Evolutionary conservation across 2,113 vertebrate species (phyloP).

Genomic region (Sylvilagus bachmani): DNA sequence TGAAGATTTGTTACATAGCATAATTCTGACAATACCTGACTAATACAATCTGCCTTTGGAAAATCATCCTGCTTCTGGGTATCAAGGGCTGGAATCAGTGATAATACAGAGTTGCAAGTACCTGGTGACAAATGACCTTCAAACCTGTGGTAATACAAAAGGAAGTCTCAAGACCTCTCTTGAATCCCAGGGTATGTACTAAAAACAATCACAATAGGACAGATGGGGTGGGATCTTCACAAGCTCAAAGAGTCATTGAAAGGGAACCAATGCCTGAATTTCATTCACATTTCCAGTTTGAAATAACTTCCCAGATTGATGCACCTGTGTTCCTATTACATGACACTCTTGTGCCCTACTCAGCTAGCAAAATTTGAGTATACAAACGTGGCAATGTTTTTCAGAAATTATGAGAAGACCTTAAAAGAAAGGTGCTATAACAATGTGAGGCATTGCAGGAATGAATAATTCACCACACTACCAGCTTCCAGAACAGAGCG

Average conservation of each 20-base stretch:
- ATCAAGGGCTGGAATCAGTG: not conserved
- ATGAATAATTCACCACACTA: conserved; percentile 73
- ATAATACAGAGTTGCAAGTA: not conserved
- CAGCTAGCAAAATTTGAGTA: conserved; percentile 11
- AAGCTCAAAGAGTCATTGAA: not conserved
- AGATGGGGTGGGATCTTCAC: not conserved
- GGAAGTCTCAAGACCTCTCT: not conserved
- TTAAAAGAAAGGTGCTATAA: conserved; percentile 45
- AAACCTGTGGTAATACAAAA: not conserved
- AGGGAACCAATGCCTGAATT: not conserved
- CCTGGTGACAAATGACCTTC: not conserved
- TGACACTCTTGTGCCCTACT: not conserved
- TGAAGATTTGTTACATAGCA: not conserved
- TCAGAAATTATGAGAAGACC: conserved; percentile 15
- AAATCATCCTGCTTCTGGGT: not conserved
- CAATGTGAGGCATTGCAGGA: conserved; percentile 43
- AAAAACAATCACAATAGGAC: not conserved
- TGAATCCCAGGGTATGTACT: not conserved
- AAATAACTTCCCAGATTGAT: not conserved
- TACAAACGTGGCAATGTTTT: conserved; percentile 14
- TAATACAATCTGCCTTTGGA: not conserved
- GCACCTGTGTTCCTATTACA: conserved; percentile 21
- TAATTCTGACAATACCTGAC: not conserved
- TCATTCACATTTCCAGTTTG: not conserved
- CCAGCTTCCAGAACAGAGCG: conserved; percentile 62